Evolutionary conservation across 2,797 vertebrate species (phyloP).

Genomic region (Enteromius trimaculatus): DNA sequence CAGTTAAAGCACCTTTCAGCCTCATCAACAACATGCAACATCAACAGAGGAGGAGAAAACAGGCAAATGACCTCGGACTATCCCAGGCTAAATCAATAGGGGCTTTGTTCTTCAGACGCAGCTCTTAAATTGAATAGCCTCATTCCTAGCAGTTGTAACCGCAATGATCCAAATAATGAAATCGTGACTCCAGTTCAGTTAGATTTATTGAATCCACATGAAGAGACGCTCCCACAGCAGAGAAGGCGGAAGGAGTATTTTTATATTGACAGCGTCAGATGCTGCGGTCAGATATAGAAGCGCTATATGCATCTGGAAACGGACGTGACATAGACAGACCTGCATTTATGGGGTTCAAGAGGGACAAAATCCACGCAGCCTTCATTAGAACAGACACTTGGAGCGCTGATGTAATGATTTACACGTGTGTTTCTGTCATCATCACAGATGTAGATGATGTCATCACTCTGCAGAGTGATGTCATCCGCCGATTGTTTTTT

Average conservation of each 20-base stretch:
- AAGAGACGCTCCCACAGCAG: slow-evolving; percentile 3
- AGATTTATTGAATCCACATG: slow-evolving; percentile 23
- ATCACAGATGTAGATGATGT: slow-evolving; percentile 17
- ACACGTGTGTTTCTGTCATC: not conserved
- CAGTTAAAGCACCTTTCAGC: not conserved
- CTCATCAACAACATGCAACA: not conserved
- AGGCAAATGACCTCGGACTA: not conserved
- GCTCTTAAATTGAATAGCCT: not conserved
- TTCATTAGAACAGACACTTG: not conserved
- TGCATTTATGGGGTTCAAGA: slow-evolving; percentile 29
- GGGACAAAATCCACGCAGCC: slow-evolving; percentile 10
- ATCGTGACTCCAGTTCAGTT: slow-evolving; percentile 2
- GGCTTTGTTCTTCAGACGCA: not conserved
- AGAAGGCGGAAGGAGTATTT: not conserved
- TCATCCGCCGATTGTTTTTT: not conserved
- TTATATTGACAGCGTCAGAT: slow-evolving; percentile 25
- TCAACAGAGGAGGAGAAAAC: not conserved
- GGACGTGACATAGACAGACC: not conserved
- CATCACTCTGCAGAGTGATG: not conserved
- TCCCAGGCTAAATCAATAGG: not conserved
- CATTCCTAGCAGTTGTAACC: not conserved
- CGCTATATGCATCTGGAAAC: slow-evolving; percentile 12
- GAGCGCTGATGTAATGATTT: not conserved
- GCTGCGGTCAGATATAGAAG: slow-evolving; percentile 27
- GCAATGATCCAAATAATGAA: slow-evolving; percentile 22